phyloP scores from a whole-genome alignment of 2,888 invertebrate species.

The Copidosoma aretas region DNA sequence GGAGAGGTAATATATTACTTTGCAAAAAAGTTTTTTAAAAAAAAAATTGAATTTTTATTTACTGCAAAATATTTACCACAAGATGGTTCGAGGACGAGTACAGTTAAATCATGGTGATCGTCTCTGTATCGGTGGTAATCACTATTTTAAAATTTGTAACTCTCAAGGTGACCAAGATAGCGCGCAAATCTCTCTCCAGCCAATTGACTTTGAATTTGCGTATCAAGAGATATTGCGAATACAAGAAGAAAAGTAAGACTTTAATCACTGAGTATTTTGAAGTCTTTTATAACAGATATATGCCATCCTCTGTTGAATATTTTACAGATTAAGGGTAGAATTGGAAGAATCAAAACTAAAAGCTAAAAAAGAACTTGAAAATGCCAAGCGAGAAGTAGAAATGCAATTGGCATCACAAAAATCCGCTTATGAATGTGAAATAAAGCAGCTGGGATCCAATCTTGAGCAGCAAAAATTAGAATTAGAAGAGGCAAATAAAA shows the following conservation, averaged over 20 bases:
- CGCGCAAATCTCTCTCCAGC: constrained; percentile 48
- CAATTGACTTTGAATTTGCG: constrained; percentile 66
- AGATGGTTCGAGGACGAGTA: constrained; percentile 60
- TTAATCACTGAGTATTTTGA: neutral
- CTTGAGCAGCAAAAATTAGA: constrained; percentile 58
- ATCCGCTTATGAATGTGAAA: constrained; percentile 56
- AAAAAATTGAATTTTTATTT: neutral
- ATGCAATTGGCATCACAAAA: constrained; percentile 57
- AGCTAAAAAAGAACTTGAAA: constrained; percentile 58
- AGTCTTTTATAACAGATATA: neutral
- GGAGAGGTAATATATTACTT: constrained; percentile 59
- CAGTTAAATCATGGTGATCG: constrained; percentile 66
- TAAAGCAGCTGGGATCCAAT: constrained; percentile 54
- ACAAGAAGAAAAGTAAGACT: constrained; percentile 64
- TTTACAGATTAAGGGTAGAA: constrained; percentile 55
- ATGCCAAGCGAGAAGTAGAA: constrained; percentile 57
- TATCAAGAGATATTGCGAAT: constrained; percentile 66
- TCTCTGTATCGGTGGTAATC: constrained; percentile 67
- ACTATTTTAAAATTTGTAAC: constrained; percentile 67
- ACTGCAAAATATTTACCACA: constrained; percentile 34
- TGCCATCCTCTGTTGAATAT: neutral
- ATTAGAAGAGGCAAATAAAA: constrained; percentile 55
- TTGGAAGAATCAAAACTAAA: constrained; percentile 60
- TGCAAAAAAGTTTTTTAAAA: constrained; percentile 2
- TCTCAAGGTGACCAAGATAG: constrained; percentile 58